Conservation (phyloP, 2,113 vertebrate species). For the Poecilia latipinna region DNA sequence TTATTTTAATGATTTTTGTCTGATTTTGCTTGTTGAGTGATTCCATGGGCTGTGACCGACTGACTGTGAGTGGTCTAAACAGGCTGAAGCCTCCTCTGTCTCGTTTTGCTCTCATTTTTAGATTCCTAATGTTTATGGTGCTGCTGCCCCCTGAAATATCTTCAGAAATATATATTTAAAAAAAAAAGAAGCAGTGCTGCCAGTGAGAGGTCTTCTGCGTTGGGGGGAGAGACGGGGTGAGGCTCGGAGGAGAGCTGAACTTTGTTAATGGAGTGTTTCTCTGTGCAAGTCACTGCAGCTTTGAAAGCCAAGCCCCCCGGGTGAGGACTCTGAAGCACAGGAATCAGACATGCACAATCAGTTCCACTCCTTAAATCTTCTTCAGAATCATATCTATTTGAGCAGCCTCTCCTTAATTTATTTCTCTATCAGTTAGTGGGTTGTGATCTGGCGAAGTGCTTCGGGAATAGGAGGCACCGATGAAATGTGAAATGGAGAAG, state of each 20-base stretch:
- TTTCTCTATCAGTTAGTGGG: constrained; percentile 86
- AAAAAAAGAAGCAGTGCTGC: constrained; percentile 40
- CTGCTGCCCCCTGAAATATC: constrained; percentile 56
- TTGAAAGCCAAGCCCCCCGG: constrained; percentile 84
- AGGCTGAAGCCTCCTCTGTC: constrained; percentile 27
- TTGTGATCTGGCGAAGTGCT: constrained; percentile 82
- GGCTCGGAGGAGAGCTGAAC: constrained; percentile 74
- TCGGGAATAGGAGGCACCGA: constrained; percentile 74
- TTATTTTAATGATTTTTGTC: neutral
- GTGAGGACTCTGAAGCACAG: constrained; percentile 82
- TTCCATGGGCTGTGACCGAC: neutral
- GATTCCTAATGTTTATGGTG: constrained; percentile 50
- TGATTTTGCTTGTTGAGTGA: constrained; percentile 1
- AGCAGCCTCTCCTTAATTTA: constrained; percentile 84
- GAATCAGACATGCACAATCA: constrained; percentile 86
- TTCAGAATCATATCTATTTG: constrained; percentile 85
- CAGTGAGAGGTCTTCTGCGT: constrained; percentile 65
- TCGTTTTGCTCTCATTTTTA: constrained; percentile 38
- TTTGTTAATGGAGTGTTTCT: constrained; percentile 85
- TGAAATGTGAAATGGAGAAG: constrained; percentile 76
- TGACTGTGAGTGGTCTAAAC: constrained; percentile 14
- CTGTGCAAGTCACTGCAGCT: constrained; percentile 80
- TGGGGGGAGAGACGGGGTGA: constrained; percentile 24
- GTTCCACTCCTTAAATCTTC: constrained; percentile 86
- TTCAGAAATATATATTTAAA: constrained; percentile 8